phyloP scores from a whole-genome alignment of 2,888 invertebrate species.

The Standfussiana lucernea region DNA sequence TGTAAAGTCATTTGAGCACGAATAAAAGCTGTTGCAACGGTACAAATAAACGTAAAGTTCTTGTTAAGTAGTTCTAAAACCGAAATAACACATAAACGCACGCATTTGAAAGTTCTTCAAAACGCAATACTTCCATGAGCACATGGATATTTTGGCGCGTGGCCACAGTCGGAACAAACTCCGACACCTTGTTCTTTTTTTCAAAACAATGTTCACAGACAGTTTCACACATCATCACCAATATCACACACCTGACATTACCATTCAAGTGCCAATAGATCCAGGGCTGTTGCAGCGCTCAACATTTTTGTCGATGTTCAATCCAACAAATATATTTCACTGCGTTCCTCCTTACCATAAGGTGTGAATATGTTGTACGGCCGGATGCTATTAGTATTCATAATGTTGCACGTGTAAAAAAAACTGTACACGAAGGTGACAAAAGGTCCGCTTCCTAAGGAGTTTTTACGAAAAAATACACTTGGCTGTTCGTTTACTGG shows the following conservation, averaged over 20 bases:
- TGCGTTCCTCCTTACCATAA: slow-evolving; percentile 15
- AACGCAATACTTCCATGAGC: neutral
- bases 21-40: slow-evolving; percentile 25
- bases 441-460: slow-evolving; percentile 48
- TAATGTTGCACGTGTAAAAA: slow-evolving; percentile 57
- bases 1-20: slow-evolving; percentile 3
- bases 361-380: slow-evolving; percentile 52
- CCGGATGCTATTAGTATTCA: slow-evolving; percentile 67
- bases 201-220: neutral
- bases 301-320: slow-evolving; percentile 10
- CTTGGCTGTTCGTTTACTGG: slow-evolving; percentile 1
- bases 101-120: neutral
- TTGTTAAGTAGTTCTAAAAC: slow-evolving; percentile 10
- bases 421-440: slow-evolving; percentile 50
- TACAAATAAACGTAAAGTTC: slow-evolving; percentile 7
- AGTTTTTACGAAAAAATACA: slow-evolving; percentile 48
- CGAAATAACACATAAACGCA: slow-evolving; percentile 4
- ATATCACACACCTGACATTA: neutral
- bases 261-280: neutral
- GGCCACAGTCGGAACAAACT: neutral
- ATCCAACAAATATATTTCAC: slow-evolving; percentile 15
- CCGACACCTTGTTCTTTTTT: neutral
- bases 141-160: neutral
- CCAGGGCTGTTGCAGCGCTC: neutral
- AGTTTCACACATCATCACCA: neutral